A percentile compares a stretch with the other conserved stretches of the same genome.
Evolutionary conservation across 2,888 invertebrate species (phyloP).

Genomic region (Eristalinus aeneus): DNA sequence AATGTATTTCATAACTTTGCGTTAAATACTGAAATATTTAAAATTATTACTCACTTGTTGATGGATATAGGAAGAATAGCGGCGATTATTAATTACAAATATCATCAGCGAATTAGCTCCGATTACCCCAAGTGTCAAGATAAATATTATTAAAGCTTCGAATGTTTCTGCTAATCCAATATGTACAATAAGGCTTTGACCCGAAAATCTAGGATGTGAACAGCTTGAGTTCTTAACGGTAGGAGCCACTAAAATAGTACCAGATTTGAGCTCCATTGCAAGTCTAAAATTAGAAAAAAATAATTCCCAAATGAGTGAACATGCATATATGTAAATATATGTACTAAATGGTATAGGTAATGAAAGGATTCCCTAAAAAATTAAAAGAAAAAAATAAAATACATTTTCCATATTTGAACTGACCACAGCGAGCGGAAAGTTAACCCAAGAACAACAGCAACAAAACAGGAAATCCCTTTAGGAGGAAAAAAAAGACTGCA

Average conservation of each 20-base stretch:
- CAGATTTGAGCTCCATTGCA: slow-evolving; percentile 82
- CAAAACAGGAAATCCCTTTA: no score
- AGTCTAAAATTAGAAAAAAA: slow-evolving; percentile 73
- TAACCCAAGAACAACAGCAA: no score
- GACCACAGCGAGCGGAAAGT: no score
- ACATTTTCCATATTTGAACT: no score
- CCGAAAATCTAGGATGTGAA: slow-evolving; percentile 85
- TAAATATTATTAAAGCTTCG: slow-evolving; percentile 88
- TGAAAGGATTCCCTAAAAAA: no score
- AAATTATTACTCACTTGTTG: slow-evolving; percentile 85
- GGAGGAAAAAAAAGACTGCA: no score
- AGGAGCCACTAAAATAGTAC: slow-evolving; percentile 89
- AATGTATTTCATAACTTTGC: no score
- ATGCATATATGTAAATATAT: no score
- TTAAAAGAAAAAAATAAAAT: no score
- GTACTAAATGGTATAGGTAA: no score
- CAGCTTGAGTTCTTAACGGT: slow-evolving; percentile 92
- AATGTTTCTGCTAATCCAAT: slow-evolving; percentile 87
- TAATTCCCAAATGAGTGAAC: no score
- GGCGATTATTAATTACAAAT: slow-evolving; percentile 90
- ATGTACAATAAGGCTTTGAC: slow-evolving; percentile 84
- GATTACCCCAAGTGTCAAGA: slow-evolving; percentile 89
- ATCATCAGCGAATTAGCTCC: slow-evolving; percentile 90
- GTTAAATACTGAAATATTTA: no score
- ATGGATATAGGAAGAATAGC: slow-evolving; percentile 92